These are phyloP conservation scores for Pseudomyrmex sp. DNA, from an alignment of 1,140 invertebrate species.

Conservation along the genomic window DNA sequence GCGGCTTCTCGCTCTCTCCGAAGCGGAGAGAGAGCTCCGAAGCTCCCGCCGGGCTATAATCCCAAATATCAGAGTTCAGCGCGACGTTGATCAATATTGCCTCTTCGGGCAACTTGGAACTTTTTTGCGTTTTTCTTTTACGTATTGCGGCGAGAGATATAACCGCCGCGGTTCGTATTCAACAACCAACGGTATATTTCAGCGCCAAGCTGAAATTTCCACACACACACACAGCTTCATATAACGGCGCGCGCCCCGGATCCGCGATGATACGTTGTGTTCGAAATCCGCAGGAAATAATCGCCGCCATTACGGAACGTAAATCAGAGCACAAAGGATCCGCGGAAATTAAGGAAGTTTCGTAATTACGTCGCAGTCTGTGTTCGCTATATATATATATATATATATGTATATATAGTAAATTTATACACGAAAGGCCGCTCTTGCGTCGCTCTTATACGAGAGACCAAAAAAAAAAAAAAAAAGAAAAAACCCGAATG, in stretches of 20 bases:
- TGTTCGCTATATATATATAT: not conserved
- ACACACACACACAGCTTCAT: not conserved
- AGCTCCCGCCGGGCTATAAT: conserved; percentile 52
- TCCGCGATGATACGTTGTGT: conserved; percentile 40
- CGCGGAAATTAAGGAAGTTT: conserved; percentile 61
- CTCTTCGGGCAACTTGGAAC: conserved; percentile 52
- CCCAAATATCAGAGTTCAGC: conserved; percentile 60
- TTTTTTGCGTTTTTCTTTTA: conserved; percentile 45
- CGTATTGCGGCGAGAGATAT: conserved; percentile 1
- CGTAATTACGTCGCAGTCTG: conserved; percentile 51
- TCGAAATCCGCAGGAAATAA: conserved; percentile 51
- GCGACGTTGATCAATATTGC: conserved; percentile 55
- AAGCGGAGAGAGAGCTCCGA: conserved; percentile 24
- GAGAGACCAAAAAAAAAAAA: too few species aligned
- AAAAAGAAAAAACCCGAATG: not conserved
- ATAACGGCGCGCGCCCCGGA: conserved; percentile 9
- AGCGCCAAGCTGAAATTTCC: not conserved
- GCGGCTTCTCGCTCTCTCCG: not conserved
- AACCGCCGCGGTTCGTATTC: conserved; percentile 3
- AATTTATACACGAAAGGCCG: conserved; percentile 45
- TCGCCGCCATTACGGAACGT: conserved; percentile 55
- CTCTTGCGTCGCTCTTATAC: conserved; percentile 24
- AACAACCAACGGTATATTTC: not conserved
- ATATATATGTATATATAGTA: not conserved
- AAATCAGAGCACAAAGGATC: conserved; percentile 56